A percentile compares a stretch with the other conserved stretches of the same genome.
Conservation (phyloP, 2,888 invertebrate species). For the Meganola albula region DNA sequence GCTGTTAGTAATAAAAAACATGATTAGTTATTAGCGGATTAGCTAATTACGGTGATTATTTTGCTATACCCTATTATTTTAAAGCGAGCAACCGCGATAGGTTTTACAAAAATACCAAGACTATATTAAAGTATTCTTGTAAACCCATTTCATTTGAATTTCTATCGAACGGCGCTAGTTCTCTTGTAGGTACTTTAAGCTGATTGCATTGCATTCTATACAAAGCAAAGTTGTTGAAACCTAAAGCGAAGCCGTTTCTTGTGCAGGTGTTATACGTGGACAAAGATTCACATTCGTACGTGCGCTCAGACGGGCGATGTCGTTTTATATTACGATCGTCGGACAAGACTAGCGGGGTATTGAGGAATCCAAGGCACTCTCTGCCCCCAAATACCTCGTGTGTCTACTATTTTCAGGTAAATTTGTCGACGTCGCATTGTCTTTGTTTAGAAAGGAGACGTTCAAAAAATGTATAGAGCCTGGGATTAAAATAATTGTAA, state of each 20-base stretch:
- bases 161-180: not conserved
- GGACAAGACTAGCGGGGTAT: conserved; percentile 83
- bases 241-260: conserved; percentile 11
- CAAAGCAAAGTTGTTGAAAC: conserved; percentile 11
- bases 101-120: too few species aligned
- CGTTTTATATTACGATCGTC: conserved; percentile 86
- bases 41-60: too few species aligned
- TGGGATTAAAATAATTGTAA: too few species aligned
- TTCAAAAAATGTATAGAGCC: too few species aligned
- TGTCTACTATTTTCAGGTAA: conserved; percentile 84
- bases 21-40: too few species aligned
- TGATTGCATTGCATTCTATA: conserved; percentile 20
- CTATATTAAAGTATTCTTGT: not conserved
- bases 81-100: too few species aligned
- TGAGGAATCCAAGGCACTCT: conserved; percentile 87
- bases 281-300: conserved; percentile 85
- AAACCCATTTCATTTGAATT: not conserved
- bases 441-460: too few species aligned
- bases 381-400: conserved; percentile 90
- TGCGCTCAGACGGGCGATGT: conserved; percentile 84
- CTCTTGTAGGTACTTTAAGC: conserved; percentile 1
- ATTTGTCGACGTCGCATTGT: conserved; percentile 3
- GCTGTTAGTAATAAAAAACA: too few species aligned
- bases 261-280: conserved; percentile 84
- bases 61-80: too few species aligned